Base-by-base conservation (phyloP, 2,888 invertebrate species). In the Nebria brevicollis region DNA sequence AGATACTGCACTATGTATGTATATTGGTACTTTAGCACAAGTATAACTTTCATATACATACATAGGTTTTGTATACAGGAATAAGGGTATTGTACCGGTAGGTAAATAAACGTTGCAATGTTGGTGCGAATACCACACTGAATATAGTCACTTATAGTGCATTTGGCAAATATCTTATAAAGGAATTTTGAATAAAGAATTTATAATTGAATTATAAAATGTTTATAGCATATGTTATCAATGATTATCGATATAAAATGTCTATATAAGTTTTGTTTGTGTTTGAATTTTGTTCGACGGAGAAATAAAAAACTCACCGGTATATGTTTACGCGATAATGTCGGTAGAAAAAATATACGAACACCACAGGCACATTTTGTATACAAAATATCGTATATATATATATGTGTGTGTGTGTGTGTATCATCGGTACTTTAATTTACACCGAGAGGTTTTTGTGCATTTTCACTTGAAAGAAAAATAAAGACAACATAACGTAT, bases 321-420 rank as follows among this genome's bases (percentile, higher is more conserved):
- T 72, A 72, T 73, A 65, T 78, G 78, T 78, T 78, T 78, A 78
- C 78, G 78, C 70, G 78, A 78, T 78, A 78, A 78, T 78, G 78
- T 78, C 78, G 66, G 78, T 73, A 73, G 41, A 78, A 78, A 78
- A 78, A 78, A 78, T 78, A 78, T 78, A 78, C 78, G 73, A 78
- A 78, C 54, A 54, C 77, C 77, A 70, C 77, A 77, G 68, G 77
- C 70, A 68, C 54, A 54, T 54, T 54, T 54, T 77, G 77, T 77
- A 77, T 77, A 77, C 77, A 77, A 77, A 77, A 64, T 72, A 70
- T 77, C 20, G 77, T 77, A 72, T n/a, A n/a, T n/a, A n/a, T n/a
- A n/a, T n/a, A n/a, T 77, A 25, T 64, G 72, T 72, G 43, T 43
- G 70, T 13, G 25, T 76, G 15, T 8, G 41, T 20, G 72, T 65